Evolutionary conservation across 2,113 vertebrate species (phyloP), one percentile per base, ranked within the genome.

Genomic region (Circaetus cinerascens): DNA sequence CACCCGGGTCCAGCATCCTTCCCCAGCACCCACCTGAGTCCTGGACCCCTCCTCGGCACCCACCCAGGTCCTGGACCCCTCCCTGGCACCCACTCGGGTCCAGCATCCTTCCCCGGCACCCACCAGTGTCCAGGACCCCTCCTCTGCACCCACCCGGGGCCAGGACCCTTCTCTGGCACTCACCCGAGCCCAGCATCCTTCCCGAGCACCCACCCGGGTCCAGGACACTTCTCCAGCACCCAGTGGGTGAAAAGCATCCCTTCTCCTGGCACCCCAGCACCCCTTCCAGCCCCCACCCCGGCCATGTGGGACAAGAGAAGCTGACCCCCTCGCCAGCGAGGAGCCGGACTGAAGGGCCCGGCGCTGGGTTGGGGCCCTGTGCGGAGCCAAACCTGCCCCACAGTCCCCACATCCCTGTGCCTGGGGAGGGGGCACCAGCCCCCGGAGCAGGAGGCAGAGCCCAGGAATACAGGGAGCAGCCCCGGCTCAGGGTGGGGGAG

Each of bases 351-450:
- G 13, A 6, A n/a, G 60, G 26, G 4, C 3, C 7, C 2, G 4
- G 19, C 10, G 23, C 14, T 5, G 22, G 41, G 46, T 46, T 13
- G 46, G 10, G 12, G 5, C 2, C 22, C 29, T 3, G 9, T 4
- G 19, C 3, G 4, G 32, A 36, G 38, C 57, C 10, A 2, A 56
- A n/a, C 22, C 40, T 10, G 15, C 11, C 56, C 62, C 81, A 27
- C 3, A 18, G 16, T 16, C 7, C 19, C 7, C 14, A 0, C 2
- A 3, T 15, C n/a, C 86, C 18, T 1, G 40, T 6, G 4, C 75
- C 60, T 5, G 74, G 34, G 34, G n/a, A n/a, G n/a, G 59, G 43
- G 29, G 3, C 10, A 19, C 36, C 40, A 21, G 17, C 23, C 46
- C 46, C 4, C 2, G 1, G 25, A 15, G 25, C n/a, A 13, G 27